Conservation (phyloP, 2,113 vertebrate species). For the Sigmodon hispidus region DNA sequence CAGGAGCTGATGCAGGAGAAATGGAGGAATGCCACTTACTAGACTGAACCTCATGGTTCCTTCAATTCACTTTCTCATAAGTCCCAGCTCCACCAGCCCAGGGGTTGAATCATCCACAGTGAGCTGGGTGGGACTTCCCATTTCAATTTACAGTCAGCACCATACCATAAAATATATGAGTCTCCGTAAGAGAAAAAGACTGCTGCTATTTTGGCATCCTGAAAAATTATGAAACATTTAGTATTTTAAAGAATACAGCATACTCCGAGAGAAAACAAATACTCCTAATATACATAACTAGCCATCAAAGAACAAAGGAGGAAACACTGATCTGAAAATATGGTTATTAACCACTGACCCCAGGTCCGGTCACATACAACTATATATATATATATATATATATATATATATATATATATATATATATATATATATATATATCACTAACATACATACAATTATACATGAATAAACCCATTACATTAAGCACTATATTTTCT, state of each 20-base stretch:
- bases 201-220: not conserved
- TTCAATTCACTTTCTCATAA: not conserved
- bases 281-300: not conserved
- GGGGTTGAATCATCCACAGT: not conserved
- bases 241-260: constrained; percentile 20
- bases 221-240: constrained; percentile 29
- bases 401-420: not conserved
- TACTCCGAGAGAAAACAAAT: constrained; percentile 19
- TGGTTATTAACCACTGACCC: not conserved
- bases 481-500: not conserved
- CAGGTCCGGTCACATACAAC: not conserved
- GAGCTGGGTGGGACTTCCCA: not conserved
- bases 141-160: not conserved
- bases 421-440: not conserved
- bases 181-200: constrained; percentile 19
- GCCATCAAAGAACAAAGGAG: not conserved
- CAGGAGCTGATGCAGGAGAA: not conserved
- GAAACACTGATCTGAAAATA: constrained; percentile 29
- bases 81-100: not conserved
- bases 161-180: not conserved
- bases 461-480: not conserved
- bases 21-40: not conserved
- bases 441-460: not conserved
- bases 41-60: not conserved
- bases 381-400: not conserved